phyloP scores from a whole-genome alignment of 2,888 invertebrate species.

The Pimpla rufipes region DNA sequence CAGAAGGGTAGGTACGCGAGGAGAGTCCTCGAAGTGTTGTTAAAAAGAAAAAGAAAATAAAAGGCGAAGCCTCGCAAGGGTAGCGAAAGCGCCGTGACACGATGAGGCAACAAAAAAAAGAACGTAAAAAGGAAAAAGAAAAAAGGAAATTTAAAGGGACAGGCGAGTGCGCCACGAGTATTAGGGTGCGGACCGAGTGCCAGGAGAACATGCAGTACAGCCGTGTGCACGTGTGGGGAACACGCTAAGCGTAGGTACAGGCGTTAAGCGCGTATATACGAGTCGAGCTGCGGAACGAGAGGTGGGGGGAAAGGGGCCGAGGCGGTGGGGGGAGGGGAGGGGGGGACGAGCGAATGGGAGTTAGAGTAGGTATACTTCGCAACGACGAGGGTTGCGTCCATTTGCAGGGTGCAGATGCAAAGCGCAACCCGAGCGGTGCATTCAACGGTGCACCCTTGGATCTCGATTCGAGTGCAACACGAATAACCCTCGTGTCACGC shows the following conservation, averaged over 20 bases:
- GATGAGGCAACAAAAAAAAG: slow-evolving; percentile 20
- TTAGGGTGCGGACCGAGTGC: slow-evolving; percentile 55
- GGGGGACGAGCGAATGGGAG: slow-evolving; percentile 21
- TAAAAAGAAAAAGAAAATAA: too few species aligned
- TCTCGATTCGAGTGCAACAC: slow-evolving; percentile 68
- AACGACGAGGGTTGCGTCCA: slow-evolving; percentile 69
- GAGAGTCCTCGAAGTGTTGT: background rate
- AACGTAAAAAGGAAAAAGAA: slow-evolving; percentile 48
- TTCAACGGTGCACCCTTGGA: slow-evolving; percentile 71
- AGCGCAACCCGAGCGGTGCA: slow-evolving; percentile 49
- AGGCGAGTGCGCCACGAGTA: slow-evolving; percentile 47
- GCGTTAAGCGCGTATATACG: slow-evolving; percentile 20
- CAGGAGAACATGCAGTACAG: slow-evolving; percentile 68
- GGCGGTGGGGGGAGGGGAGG: too few species aligned
- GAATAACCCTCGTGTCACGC: slow-evolving; percentile 69
- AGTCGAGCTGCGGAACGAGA: slow-evolving; percentile 34
- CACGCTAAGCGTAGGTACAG: slow-evolving; percentile 2
- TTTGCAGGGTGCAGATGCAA: slow-evolving; percentile 61
- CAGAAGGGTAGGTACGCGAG: background rate
- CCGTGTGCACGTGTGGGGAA: slow-evolving; percentile 1
- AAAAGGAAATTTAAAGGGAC: slow-evolving; percentile 43
- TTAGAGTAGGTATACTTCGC: slow-evolving; percentile 17
- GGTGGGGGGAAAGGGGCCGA: background rate
- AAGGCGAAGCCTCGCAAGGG: background rate
- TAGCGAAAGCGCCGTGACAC: background rate